Evolutionary conservation across 2,888 invertebrate genomes (phyloP).

Genomic region (Halictus ligatus): DNA sequence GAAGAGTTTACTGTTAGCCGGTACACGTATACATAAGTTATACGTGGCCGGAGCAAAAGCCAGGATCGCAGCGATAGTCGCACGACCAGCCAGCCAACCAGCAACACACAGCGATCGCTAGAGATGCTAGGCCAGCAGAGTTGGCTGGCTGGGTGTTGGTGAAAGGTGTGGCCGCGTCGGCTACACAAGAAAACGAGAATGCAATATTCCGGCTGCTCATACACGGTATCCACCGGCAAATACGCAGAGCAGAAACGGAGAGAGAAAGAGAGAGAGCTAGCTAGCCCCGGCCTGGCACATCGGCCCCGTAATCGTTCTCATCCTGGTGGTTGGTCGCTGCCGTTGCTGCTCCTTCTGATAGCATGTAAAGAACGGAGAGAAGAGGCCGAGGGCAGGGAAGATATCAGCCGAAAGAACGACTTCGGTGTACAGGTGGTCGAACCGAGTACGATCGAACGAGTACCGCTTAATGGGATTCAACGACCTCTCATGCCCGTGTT

Average conservation of each 20-base stretch:
- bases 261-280: neutral
- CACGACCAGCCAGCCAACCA: conserved; percentile 39
- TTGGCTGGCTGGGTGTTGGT: conserved; percentile 77
- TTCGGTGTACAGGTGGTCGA: conserved; percentile 68
- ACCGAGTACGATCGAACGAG: conserved; percentile 70
- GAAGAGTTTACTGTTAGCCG: conserved; percentile 69
- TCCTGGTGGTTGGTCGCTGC: conserved; percentile 59
- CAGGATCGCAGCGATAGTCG: conserved; percentile 48
- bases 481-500: conserved; percentile 69
- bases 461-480: conserved; percentile 77
- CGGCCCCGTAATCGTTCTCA: conserved; percentile 65
- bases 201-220: conserved; percentile 75
- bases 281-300: neutral
- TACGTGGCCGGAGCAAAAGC: conserved; percentile 40
- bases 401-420: conserved; percentile 60
- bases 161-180: conserved; percentile 82
- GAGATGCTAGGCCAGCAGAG: conserved; percentile 47
- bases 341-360: conserved; percentile 33
- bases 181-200: conserved; percentile 81
- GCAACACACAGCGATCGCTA: conserved; percentile 49
- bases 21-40: conserved; percentile 41
- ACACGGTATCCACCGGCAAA: conserved; percentile 59
- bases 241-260: conserved; percentile 30
- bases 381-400: conserved; percentile 15
- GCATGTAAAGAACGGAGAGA: conserved; percentile 18